Evolutionary conservation across 1,140 invertebrate species (phyloP).

Genomic region (Lepidotrigona ventralis): DNA sequence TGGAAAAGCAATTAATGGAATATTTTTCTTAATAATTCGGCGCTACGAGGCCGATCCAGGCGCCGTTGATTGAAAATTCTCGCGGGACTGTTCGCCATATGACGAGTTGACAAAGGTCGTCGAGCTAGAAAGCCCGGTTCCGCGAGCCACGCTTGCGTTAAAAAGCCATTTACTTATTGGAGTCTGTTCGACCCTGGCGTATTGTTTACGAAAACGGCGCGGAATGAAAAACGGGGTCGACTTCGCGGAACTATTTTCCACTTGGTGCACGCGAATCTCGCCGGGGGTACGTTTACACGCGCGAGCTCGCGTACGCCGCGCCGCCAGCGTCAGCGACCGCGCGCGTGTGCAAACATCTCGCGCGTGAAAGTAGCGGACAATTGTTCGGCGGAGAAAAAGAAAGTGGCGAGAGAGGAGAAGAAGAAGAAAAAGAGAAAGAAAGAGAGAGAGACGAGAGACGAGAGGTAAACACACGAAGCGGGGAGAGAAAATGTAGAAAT

Average conservation of each 20-base stretch:
- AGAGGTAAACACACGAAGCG: neutral
- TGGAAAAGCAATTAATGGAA: neutral
- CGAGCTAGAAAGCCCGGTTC: neutral
- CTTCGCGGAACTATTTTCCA: slow-evolving; percentile 10
- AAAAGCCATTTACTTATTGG: slow-evolving; percentile 44
- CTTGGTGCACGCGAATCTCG: neutral
- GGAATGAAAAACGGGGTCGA: slow-evolving; percentile 26
- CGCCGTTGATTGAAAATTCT: neutral
- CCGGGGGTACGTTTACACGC: neutral
- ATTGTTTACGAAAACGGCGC: slow-evolving; percentile 27
- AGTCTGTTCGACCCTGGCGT: slow-evolving; percentile 34
- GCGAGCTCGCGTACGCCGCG: neutral
- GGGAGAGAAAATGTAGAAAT: neutral
- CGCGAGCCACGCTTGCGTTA: slow-evolving; percentile 5
- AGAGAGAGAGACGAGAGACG: too few species aligned
- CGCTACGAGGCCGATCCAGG: neutral
- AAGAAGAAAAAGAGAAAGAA: neutral
- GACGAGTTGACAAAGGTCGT: neutral
- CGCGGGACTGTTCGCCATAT: neutral
- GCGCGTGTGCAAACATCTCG: neutral
- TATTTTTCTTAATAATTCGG: neutral
- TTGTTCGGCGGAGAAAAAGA: neutral
- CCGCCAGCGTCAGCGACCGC: neutral
- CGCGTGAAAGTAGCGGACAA: slow-evolving; percentile 20
- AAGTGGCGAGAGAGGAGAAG: neutral